Evolutionary conservation across 2,113 vertebrate species (phyloP), one percentile per base, ranked within the genome.

Genomic region (Hypanus sabinus): DNA sequence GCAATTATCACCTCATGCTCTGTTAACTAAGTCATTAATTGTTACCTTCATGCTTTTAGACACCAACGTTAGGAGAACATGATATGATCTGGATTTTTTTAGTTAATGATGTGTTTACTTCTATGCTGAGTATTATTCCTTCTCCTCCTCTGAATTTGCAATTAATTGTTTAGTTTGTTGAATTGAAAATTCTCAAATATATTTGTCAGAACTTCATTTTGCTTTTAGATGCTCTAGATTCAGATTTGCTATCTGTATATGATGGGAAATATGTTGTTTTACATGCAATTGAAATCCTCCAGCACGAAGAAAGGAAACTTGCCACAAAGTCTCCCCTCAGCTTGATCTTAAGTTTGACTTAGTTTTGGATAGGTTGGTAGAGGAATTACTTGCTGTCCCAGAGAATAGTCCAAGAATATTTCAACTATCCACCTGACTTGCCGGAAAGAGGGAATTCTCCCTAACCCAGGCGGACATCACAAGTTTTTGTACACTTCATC

Each of bases 11-110:
- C 70, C 71, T 75, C 68, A 36, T 1, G 12, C 36, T 93, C 68
- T 73, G 70, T 75, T 75, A 93, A 93, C 73, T 71, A 93, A 73
- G 68, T 92, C 65, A 93, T 93, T 75, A 71, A 46, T 93, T 93
- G 91, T 93, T 93, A 36, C 91, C 55, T 30, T 93, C 70, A 24
- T 46, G 55, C 68, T 73, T 93, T 93, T 55, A 93, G 70, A 73
- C 68, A 93, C 3, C 70, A 55, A 73, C 33, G 36, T 93, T 30
- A 93, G 10, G 38, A 70, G 33, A 36, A 24, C 24, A 55, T 46
- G 30, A 33, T 70, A 46, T 27, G 27, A 93, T 55, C 46, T 70
- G 71, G 68, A 5, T 36, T 16, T 27, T 93, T 93, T 73, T 70
- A 92, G 24, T 12, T 55, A 73, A 55, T 38, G 24, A 55, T 30